Evolutionary conservation across 1,140 invertebrate genomes (phyloP).

Genomic region (Hypothenemus hampei): DNA sequence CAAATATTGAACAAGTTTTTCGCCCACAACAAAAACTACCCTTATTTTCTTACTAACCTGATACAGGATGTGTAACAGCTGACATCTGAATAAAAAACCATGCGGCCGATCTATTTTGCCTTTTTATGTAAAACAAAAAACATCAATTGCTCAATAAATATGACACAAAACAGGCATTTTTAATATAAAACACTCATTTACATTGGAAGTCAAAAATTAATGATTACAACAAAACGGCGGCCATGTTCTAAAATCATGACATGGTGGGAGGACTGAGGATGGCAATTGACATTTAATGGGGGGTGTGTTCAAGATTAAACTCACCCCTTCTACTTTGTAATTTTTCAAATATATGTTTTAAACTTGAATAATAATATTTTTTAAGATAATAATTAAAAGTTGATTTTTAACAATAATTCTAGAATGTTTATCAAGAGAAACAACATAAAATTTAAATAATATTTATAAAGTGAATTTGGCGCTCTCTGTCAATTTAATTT

Average conservation of each 20-base stretch:
- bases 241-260: constrained; percentile 41
- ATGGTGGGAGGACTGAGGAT: constrained; percentile 35
- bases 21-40: constrained; percentile 22
- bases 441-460: no score
- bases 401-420: no score
- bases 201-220: constrained; percentile 19
- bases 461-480: no score
- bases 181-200: constrained; percentile 15
- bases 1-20: no score
- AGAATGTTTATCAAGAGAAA: no score
- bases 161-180: not conserved
- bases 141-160: constrained; percentile 12
- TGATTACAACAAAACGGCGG: constrained; percentile 44
- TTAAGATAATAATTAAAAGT: no score
- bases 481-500: no score
- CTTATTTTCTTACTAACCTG: constrained; percentile 49
- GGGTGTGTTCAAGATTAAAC: no score
- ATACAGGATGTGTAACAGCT: constrained; percentile 59
- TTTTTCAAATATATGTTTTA: no score
- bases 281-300: constrained; percentile 27
- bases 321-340: no score
- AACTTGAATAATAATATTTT: no score
- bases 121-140: constrained; percentile 15
- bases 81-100: constrained; percentile 57
- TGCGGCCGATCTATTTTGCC: constrained; percentile 32